A percentile compares a stretch with the other conserved stretches of the same genome.
Conservation (phyloP, 2,113 vertebrate genomes). For the Neodon shergylaensis region DNA sequence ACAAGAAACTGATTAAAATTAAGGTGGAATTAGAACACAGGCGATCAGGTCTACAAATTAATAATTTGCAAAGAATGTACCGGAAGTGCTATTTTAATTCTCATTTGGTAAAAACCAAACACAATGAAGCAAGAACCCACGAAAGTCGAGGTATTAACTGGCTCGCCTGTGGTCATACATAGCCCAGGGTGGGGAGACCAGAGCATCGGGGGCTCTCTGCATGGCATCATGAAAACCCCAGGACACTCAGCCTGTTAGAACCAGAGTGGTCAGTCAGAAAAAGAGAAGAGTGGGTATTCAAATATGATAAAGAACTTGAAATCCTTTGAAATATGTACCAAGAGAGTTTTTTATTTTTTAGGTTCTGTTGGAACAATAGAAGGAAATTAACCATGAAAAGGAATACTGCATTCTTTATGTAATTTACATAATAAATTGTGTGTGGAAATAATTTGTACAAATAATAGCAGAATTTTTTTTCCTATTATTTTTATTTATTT, state of each 20-base stretch:
- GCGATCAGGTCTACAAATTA: neutral
- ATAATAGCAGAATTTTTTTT: slow-evolving; percentile 44
- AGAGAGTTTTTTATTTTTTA: slow-evolving; percentile 8
- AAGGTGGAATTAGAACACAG: neutral
- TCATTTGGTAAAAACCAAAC: slow-evolving; percentile 50
- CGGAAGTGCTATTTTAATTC: slow-evolving; percentile 48
- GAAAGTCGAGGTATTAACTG: slow-evolving; percentile 22
- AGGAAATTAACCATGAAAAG: slow-evolving; percentile 4
- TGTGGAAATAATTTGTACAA: slow-evolving; percentile 1
- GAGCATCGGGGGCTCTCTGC: neutral
- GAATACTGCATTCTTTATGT: neutral
- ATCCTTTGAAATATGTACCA: neutral
- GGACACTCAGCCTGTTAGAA: neutral
- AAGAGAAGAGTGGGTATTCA: neutral
- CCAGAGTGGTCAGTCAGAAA: neutral
- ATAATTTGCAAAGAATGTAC: slow-evolving; percentile 35
- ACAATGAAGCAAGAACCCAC: slow-evolving; percentile 23
- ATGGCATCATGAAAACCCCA: neutral
- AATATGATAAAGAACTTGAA: slow-evolving; percentile 11
- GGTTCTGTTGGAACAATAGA: neutral
- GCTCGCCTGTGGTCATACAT: slow-evolving; percentile 26
- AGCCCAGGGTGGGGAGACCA: slow-evolving; percentile 1
- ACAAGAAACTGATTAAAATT: slow-evolving; percentile 39
- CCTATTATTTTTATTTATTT: too few species aligned
- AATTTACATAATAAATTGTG: neutral